Percentiles rank a stretch among this genome's conserved stretches.
These are phyloP conservation scores for Agapornis roseicollis DNA, from an alignment of 2,113 vertebrate genomes.

Conservation along the genomic window DNA sequence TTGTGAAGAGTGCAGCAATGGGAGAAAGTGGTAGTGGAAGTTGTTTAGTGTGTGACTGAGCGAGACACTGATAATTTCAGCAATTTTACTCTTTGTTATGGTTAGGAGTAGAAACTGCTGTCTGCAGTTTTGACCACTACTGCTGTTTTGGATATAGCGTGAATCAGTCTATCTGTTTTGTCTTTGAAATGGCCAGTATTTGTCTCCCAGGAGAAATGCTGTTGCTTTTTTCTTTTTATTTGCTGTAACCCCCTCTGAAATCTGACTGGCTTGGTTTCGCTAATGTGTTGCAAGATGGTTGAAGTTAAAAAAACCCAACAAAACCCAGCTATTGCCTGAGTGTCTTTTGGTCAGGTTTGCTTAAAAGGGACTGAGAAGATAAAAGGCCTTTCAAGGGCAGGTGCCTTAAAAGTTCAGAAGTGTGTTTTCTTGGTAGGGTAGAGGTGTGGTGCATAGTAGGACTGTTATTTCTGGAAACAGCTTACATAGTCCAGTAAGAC, in stretches of 20 bases:
- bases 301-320: neutral
- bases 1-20: neutral
- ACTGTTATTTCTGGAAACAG: neutral
- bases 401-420: neutral
- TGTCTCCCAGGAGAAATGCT: neutral
- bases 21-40: neutral
- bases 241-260: neutral
- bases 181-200: neutral
- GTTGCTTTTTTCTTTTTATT: neutral
- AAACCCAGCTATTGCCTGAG: neutral
- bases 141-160: neutral
- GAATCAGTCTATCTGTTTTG: neutral
- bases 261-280: neutral
- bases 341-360: neutral
- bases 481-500: neutral
- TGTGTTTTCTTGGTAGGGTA: rapidly evolving
- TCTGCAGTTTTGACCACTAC: neutral
- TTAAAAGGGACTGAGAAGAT: neutral
- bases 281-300: neutral
- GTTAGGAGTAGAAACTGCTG: neutral
- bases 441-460: neutral
- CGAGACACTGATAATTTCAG: rapidly evolving
- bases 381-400: neutral
- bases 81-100: neutral
- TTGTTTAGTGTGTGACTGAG: neutral